Conservation (phyloP, 2,113 vertebrate genomes). For the Clarias macrocephalus region DNA sequence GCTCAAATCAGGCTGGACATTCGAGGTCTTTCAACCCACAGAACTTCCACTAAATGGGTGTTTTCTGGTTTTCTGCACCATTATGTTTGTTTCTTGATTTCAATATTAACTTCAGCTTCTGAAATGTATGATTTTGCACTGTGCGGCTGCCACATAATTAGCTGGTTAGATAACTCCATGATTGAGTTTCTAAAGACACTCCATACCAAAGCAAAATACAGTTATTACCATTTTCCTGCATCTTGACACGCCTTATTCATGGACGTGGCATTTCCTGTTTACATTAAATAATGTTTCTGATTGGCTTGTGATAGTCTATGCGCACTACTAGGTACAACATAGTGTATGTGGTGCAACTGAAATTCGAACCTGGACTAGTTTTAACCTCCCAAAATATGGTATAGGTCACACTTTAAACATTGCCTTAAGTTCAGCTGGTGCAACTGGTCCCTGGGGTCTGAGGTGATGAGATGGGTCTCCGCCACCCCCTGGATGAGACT, state of each 20-base stretch:
- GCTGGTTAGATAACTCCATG: neutral
- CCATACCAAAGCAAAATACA: neutral
- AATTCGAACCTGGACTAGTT: neutral
- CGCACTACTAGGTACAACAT: neutral
- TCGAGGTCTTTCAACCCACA: neutral
- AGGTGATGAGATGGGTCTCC: slow-evolving; percentile 42
- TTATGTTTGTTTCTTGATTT: neutral
- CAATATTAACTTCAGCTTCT: neutral
- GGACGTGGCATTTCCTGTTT: neutral
- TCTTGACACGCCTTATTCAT: neutral
- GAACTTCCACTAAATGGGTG: neutral
- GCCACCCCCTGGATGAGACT: neutral
- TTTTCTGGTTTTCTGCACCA: neutral
- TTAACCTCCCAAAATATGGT: neutral
- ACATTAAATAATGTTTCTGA: neutral
- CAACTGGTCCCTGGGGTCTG: neutral
- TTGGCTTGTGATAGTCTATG: neutral
- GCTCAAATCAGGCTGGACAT: neutral
- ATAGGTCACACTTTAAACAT: neutral
- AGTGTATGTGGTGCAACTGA: neutral
- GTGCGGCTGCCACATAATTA: neutral
- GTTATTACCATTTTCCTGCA: neutral
- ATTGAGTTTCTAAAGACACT: no score
- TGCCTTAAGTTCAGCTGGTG: neutral
- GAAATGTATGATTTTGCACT: neutral